Conservation (phyloP, 2,113 vertebrate genomes). For the Fregata magnificens region DNA sequence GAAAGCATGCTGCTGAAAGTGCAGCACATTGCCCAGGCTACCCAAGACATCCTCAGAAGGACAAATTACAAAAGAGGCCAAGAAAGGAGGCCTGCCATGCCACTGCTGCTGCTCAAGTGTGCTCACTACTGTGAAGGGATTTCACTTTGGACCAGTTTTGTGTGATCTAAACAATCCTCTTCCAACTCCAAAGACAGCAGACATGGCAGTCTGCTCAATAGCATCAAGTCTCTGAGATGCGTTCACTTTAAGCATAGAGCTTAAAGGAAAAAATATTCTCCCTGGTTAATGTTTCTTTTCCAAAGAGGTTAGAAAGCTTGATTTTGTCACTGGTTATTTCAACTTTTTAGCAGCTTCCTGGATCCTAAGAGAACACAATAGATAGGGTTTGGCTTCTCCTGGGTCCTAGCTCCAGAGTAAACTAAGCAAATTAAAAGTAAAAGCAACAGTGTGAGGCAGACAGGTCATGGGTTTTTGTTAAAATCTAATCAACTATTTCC, state of each 20-base stretch:
- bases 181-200: neutral
- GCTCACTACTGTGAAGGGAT: neutral
- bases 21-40: neutral
- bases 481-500: neutral
- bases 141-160: neutral
- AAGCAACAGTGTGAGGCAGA: neutral
- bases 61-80: neutral
- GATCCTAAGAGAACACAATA: neutral
- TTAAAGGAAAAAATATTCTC: neutral
- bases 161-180: neutral
- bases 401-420: neutral
- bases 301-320: neutral
- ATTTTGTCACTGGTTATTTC: neutral
- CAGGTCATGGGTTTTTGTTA: neutral
- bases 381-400: neutral
- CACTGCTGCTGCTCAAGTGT: neutral
- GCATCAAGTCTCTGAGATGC: neutral
- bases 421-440: neutral
- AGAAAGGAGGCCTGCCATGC: neutral
- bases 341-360: neutral
- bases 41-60: fast-evolving
- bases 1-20: neutral
- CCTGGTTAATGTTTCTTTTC: neutral
- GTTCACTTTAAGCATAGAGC: neutral
- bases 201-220: neutral